A percentile compares a stretch with the other conserved stretches of the same genome.
Evolutionary conservation across 2,797 vertebrate species (phyloP).

Genomic region (Loriculus beryllinus): DNA sequence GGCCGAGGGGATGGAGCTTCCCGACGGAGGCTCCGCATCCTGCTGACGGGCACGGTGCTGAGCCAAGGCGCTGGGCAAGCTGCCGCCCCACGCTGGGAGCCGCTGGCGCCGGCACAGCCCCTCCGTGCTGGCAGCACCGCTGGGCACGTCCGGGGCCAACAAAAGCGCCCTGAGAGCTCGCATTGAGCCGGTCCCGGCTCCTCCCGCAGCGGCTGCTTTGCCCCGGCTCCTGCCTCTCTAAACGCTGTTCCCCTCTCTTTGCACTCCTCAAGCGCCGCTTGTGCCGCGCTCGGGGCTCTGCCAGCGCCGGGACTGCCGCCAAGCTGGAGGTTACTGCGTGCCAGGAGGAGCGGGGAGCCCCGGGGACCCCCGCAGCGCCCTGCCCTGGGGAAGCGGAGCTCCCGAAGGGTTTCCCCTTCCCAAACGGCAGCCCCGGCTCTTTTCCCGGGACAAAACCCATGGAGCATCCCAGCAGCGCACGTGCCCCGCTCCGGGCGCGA

Average conservation of each 20-base stretch:
- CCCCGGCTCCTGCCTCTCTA: neutral
- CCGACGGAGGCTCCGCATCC: neutral
- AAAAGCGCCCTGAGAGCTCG: neutral
- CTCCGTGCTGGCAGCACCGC: neutral
- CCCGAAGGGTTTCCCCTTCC: neutral
- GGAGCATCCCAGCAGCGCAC: rapidly evolving
- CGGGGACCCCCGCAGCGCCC: neutral
- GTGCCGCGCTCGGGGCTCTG: neutral
- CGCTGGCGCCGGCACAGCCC: neutral
- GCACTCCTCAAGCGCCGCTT: neutral
- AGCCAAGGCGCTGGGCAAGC: neutral
- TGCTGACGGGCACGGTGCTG: rapidly evolving
- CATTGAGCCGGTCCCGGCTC: neutral
- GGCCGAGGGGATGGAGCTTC: neutral
- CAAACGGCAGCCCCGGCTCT: neutral
- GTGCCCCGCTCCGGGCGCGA: rapidly evolving
- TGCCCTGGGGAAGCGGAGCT: neutral
- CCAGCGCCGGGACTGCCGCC: neutral
- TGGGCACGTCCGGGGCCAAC: neutral
- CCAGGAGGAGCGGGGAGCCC: neutral
- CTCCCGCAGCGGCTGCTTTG: neutral
- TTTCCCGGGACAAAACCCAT: neutral
- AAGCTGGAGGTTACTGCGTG: neutral
- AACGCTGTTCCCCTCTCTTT: constrained; percentile 25
- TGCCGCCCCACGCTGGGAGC: neutral